phyloP scores from a whole-genome alignment of 2,888 invertebrate genomes.

The Thera britannica region DNA sequence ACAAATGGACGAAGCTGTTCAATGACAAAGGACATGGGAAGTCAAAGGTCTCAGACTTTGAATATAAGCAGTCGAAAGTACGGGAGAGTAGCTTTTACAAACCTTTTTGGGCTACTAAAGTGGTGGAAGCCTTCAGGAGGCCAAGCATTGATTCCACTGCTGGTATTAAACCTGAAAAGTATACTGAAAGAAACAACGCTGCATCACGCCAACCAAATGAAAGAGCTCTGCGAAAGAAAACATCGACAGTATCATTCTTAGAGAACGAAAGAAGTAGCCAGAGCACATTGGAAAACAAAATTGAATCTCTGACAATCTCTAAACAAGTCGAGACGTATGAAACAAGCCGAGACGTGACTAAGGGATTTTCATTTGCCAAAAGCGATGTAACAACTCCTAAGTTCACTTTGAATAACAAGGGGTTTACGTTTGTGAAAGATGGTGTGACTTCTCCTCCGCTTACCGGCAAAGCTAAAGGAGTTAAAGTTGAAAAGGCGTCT shows the following conservation, averaged over 20 bases:
- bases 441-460: background rate
- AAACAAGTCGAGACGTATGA: constrained; percentile 33
- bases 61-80: constrained; percentile 65
- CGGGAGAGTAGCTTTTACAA: constrained; percentile 65
- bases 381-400: background rate
- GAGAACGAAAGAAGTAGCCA: constrained; percentile 20
- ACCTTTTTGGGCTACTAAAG: constrained; percentile 73
- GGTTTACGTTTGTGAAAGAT: constrained; percentile 20
- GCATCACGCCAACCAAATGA: constrained; percentile 16
- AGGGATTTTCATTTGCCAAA: constrained; percentile 6
- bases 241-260: constrained; percentile 21
- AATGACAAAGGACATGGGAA: constrained; percentile 60
- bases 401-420: constrained; percentile 11
- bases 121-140: constrained; percentile 44
- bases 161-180: constrained; percentile 23
- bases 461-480: constrained; percentile 3
- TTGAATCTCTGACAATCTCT: constrained; percentile 36
- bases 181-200: constrained; percentile 4
- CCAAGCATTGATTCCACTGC: constrained; percentile 35
- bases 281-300: constrained; percentile 31
- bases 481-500: constrained; percentile 25
- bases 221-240: constrained; percentile 10
- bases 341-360: background rate
- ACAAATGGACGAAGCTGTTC: constrained; percentile 54
- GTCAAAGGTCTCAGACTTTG: constrained; percentile 68